Evolutionary conservation across 2,113 vertebrate species (phyloP), one percentile per base, ranked within the genome.

Genomic region (Mustelus asterias): DNA sequence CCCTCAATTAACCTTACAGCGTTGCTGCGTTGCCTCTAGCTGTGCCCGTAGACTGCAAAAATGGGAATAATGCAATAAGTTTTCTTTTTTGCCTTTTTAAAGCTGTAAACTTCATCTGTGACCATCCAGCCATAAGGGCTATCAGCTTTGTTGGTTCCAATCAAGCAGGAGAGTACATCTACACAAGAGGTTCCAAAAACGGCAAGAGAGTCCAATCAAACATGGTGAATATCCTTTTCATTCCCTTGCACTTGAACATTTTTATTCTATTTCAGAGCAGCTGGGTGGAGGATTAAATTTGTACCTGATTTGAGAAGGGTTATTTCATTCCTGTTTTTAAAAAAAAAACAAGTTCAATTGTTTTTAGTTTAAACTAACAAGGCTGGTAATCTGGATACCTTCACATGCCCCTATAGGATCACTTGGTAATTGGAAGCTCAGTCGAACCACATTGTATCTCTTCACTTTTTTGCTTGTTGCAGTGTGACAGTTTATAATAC

Each of bases 111-210:
- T 99, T 99, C 96, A 98, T 99, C 97, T 99, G 99, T 96, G 99
- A 99, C 96, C 98, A 99, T 96, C 99, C 98, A 26, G 98, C 98
- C 96, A 99, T 99, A 97, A 99, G 98, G 97, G 98, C 99, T 95
- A 99, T 99, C 98, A 99, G 99, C 97, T 99, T 99, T 97, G 99
- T 99, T 97, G 99, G 99, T 96, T 99, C 99, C 97, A 99, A 99
- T 97, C 98, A 98, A 96, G 99, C 99, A 48, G 99, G 99, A 96
- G 99, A 99, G 96, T 98, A 99, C 96, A 99, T 99, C 97, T 99
- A 99, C 90, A 98, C 99, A 97, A 98, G 98, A 96, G 99, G 99
- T 95, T 99, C 98, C 80, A 98, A 98, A 97, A 98, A 99, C 60
- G 99, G 99, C 97, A 99, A 99, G 97, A 98, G 99, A 96, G 98